Base-by-base conservation (phyloP, 2,113 vertebrate genomes). In the Python bivittatus region DNA sequence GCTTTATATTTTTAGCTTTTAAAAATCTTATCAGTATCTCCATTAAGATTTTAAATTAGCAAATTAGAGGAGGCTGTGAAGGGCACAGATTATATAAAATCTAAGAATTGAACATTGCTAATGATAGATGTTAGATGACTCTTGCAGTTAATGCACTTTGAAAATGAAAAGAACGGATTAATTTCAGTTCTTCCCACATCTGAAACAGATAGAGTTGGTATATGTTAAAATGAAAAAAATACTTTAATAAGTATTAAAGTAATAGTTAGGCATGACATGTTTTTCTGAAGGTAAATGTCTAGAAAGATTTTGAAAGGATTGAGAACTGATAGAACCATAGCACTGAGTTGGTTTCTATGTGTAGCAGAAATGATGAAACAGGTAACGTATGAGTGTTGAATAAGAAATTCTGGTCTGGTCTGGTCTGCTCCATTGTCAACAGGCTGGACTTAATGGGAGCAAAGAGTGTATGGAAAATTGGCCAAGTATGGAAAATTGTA, bases 141-240 rank as follows among this genome's bases (percentile, higher is more conserved):
- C 57, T 93, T 88, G 87, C 85, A 95, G 54, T 7, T 61, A 57
- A 44, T 7, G 8, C 90, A 12, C 13, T 60, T 88, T 61, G 60
- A 33, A 12, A 61, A 6, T 38, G 1, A 22, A 44, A 48, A 87
- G 33, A 90, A 88, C 17, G 61, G 72, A 9, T 22, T 38, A 42
- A 79, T 79, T 42, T 22, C 17, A 79, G 72, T 79, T 42, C 33
- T 22, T 42, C 17, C 72, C 33, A 44, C n/a, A n/a, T 58, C 33
- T 58, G 38, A 88, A 88, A 11, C n/a, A 88, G 27, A 57, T 22
- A 10, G 20, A 54, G 11, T 53, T 86, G 84, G 33, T 85, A 48
- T 85, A 85, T 25, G 48, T 15, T 86, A 54, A 86, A 86, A 86
- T 53, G 2, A 29, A 53, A 42, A 86, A 86, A 85, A 0, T 48